phyloP scores from a whole-genome alignment of 2,888 invertebrate species.

The Tipula helvola region DNA sequence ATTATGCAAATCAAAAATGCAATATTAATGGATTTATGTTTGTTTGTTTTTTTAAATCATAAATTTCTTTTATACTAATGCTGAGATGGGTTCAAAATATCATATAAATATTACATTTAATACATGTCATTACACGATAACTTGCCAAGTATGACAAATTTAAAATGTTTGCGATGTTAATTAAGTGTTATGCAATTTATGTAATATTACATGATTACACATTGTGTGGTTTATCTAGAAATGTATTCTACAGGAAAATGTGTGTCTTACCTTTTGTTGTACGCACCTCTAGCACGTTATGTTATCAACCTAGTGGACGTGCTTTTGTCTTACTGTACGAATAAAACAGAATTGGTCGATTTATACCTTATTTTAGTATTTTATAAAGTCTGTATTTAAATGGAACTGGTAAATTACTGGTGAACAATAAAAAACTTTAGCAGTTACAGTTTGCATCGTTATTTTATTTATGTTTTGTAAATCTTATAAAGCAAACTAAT shows the following conservation, averaged over 20 bases:
- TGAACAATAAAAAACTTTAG: too few species aligned
- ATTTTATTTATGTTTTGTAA: too few species aligned
- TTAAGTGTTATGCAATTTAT: not conserved
- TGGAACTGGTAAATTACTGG: too few species aligned
- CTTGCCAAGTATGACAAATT: not conserved
- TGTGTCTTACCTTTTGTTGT: not conserved
- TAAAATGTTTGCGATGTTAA: not conserved
- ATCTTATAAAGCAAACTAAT: too few species aligned
- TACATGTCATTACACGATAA: not conserved
- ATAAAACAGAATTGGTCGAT: too few species aligned
- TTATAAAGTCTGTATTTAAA: too few species aligned
- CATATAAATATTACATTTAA: not conserved
- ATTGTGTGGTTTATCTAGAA: not conserved
- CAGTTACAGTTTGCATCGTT: too few species aligned
- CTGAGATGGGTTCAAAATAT: not conserved
- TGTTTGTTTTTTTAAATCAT: not conserved
- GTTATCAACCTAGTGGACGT: too few species aligned
- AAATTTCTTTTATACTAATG: not conserved
- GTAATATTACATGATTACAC: not conserved
- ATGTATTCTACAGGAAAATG: not conserved
- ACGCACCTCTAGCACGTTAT: not conserved
- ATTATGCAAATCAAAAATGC: not conserved
- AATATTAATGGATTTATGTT: not conserved
- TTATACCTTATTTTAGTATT: too few species aligned
- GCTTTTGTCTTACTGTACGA: too few species aligned